Evolutionary conservation across 2,113 vertebrate genomes (phyloP).

Genomic region (Urocolius indicus): DNA sequence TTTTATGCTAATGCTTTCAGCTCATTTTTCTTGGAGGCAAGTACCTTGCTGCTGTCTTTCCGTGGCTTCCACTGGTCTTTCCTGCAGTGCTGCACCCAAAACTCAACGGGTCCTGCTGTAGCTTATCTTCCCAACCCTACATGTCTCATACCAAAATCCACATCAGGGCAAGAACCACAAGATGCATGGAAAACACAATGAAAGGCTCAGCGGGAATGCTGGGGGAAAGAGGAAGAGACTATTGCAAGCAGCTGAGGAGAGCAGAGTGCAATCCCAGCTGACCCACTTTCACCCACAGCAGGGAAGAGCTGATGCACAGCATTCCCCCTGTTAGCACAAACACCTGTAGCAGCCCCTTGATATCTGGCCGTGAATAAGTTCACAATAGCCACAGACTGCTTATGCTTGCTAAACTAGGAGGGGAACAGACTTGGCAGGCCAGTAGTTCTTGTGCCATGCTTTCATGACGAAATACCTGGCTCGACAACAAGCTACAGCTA

Average conservation of each 20-base stretch:
- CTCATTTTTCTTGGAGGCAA: rapidly evolving
- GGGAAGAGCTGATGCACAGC: background rate
- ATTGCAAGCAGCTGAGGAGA: background rate
- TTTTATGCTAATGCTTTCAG: background rate
- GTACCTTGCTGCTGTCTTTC: background rate
- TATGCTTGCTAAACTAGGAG: background rate
- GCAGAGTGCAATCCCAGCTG: background rate
- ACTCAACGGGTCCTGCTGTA: background rate
- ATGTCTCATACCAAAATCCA: background rate
- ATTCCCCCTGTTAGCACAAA: background rate
- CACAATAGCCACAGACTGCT: rapidly evolving
- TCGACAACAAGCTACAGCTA: background rate
- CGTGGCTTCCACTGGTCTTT: background rate
- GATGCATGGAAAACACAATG: background rate
- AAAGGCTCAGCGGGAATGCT: background rate
- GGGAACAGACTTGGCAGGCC: background rate
- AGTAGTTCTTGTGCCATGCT: background rate
- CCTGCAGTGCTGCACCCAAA: background rate
- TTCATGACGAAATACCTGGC: background rate
- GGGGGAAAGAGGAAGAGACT: background rate
- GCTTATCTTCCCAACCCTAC: background rate
- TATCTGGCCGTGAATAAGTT: background rate
- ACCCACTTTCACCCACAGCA: background rate
- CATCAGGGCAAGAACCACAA: background rate
- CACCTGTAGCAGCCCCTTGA: rapidly evolving